Conservation (phyloP, 2,888 invertebrate species). For the Dasysyrphus tricinctus region DNA sequence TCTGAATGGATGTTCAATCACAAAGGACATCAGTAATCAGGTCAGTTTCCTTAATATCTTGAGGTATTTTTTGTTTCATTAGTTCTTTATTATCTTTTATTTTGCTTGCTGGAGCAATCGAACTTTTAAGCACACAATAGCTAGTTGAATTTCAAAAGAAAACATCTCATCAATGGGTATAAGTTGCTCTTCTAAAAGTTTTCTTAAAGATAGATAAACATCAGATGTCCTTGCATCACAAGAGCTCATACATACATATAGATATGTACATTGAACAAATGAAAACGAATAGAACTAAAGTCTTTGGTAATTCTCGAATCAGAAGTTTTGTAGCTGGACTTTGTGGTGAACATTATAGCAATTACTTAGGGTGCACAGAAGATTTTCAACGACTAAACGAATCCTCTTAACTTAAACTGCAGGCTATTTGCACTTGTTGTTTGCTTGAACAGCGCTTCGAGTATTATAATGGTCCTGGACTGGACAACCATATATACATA, state of each 20-base stretch:
- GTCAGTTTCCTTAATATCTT: constrained; percentile 2
- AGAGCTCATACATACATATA: background rate
- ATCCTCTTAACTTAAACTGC: background rate
- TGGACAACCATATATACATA: background rate
- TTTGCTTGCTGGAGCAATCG: background rate
- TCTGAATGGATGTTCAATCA: background rate
- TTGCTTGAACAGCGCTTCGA: no score
- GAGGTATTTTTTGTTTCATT: background rate
- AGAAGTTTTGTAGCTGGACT: background rate
- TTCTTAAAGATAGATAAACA: background rate
- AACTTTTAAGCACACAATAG: no score
- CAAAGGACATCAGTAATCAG: constrained; percentile 5
- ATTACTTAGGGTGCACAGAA: background rate
- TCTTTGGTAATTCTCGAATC: background rate
- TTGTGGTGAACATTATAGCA: background rate
- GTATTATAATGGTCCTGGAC: no score
- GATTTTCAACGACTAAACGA: background rate
- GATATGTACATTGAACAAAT: no score
- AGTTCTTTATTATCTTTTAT: background rate
- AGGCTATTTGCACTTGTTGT: constrained; percentile 1
- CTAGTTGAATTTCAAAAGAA: background rate
- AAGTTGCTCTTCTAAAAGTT: background rate
- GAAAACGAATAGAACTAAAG: background rate
- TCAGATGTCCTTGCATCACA: constrained; percentile 2
- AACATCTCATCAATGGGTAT: background rate